Conservation (phyloP, 2,113 vertebrate genomes). For the Caranx melampygus region DNA sequence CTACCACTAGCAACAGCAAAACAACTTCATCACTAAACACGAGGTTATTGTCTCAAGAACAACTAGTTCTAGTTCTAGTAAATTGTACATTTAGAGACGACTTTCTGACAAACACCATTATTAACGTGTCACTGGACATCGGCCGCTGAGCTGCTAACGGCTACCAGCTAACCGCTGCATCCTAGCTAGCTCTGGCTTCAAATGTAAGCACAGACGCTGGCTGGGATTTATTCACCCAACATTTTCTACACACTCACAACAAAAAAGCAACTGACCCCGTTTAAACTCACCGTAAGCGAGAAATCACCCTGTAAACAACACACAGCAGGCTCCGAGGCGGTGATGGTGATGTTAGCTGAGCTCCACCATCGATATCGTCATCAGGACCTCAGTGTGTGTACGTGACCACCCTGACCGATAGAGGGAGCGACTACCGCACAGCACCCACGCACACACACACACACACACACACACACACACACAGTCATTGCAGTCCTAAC, state of each 20-base stretch:
- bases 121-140: background rate
- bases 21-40: background rate
- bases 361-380: slow-evolving; percentile 26
- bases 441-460: background rate
- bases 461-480: background rate
- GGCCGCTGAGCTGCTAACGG: slow-evolving; percentile 4
- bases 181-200: slow-evolving; percentile 22
- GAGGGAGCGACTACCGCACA: slow-evolving; percentile 37
- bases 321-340: background rate
- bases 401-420: background rate
- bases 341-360: background rate
- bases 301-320: slow-evolving; percentile 45
- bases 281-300: slow-evolving; percentile 60
- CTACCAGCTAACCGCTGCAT: background rate
- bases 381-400: slow-evolving; percentile 16
- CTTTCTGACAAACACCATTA: accelerated
- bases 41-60: accelerated
- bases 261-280: background rate
- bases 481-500: background rate
- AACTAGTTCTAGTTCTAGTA: accelerated
- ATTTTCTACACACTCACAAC: background rate
- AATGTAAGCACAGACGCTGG: accelerated
- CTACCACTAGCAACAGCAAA: background rate
- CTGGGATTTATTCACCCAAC: accelerated
- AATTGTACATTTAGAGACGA: background rate